Evolutionary conservation across 2,113 vertebrate genomes (phyloP).

Genomic region (Panurus biarmicus): DNA sequence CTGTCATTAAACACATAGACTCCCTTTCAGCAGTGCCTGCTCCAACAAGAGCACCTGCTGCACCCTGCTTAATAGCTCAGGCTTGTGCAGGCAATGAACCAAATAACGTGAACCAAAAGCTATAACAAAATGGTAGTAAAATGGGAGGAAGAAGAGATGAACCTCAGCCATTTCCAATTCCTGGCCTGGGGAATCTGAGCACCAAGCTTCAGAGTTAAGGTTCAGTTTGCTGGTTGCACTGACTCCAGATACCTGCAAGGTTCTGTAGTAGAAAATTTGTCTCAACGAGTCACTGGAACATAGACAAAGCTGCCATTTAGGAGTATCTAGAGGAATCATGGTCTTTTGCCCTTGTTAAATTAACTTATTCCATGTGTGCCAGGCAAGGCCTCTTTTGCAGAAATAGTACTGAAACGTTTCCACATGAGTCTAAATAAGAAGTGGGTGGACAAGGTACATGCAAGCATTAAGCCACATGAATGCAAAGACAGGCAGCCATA

Average conservation of each 20-base stretch:
- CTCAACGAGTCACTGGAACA: not conserved
- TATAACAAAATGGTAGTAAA: not conserved
- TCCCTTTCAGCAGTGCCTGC: not conserved
- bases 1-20: not conserved
- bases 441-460: not conserved
- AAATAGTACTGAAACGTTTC: not conserved
- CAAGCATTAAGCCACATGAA: not conserved
- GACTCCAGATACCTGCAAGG: not conserved
- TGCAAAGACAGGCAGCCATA: not conserved
- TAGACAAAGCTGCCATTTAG: not conserved
- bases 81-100: not conserved
- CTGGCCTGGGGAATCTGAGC: not conserved
- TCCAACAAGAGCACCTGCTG: not conserved
- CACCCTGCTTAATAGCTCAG: not conserved
- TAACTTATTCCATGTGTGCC: fast-evolving
- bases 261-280: not conserved
- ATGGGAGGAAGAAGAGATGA: not conserved
- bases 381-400: not conserved
- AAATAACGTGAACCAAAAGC: not conserved
- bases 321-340: not conserved
- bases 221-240: not conserved
- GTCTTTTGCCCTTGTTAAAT: not conserved
- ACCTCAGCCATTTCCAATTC: not conserved
- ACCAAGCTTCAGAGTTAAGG: not conserved
- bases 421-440: not conserved